A percentile compares a stretch with the other conserved stretches of the same genome.
Evolutionary conservation across 2,888 invertebrate genomes (phyloP).

Genomic region (Reticulitermes lucifugus): DNA sequence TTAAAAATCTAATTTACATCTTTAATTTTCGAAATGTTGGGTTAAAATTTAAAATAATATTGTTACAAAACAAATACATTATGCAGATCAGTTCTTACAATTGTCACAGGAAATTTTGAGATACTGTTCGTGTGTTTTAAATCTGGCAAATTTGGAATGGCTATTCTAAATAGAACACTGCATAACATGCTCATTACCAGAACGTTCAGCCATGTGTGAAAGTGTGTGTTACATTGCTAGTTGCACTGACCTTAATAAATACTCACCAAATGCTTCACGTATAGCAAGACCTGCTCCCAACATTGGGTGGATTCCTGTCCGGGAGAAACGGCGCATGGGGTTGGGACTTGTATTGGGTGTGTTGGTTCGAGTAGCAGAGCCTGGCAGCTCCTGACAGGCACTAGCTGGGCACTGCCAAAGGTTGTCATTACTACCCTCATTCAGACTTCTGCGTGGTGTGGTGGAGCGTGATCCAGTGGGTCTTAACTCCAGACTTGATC

Average conservation of each 20-base stretch:
- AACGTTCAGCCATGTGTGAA: no score
- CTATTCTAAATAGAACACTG: no score
- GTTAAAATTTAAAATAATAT: no score
- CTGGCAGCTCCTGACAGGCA: not conserved
- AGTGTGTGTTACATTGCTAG: no score
- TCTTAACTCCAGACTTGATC: not conserved
- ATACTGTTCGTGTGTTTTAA: no score
- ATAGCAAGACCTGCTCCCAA: constrained; percentile 32
- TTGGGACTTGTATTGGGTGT: not conserved
- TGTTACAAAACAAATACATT: no score
- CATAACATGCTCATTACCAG: no score
- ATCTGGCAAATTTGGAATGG: no score
- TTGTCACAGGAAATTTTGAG: no score
- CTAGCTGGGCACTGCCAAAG: not conserved
- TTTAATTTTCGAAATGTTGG: no score
- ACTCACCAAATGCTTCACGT: constrained; percentile 40
- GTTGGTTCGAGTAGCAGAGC: not conserved
- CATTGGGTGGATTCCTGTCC: constrained; percentile 25
- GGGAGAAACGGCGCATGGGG: not conserved
- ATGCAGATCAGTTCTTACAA: no score
- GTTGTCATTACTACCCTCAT: not conserved
- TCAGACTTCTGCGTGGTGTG: not conserved
- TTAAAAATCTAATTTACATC: no score
- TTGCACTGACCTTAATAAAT: not conserved
- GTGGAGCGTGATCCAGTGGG: not conserved